Base-by-base conservation (phyloP, 2,888 invertebrate genomes). In the Drosophila nigricruria region DNA sequence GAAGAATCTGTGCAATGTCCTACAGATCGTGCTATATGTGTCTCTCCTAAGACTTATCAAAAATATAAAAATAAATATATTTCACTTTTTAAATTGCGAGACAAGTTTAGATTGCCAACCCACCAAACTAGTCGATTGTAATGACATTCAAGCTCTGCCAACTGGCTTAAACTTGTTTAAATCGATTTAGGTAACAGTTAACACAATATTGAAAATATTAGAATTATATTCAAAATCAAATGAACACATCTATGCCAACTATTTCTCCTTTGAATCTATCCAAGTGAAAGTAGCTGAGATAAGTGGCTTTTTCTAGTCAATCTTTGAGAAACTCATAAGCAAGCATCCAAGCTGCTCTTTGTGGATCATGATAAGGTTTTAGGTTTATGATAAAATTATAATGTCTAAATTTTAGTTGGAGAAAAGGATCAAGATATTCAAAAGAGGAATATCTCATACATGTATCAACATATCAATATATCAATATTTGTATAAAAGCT, bases 1-100 rank as follows among this genome's bases (percentile, higher is more conserved):
- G 68, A 49, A 75, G 80, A 80, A 77, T 80, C 62, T 60, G 64
- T 34, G 50, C 27, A 4, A 34, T 54, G 53, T 56, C 77, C 69
- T 61, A 74, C 43, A 36, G 25, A 40, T 36, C 30, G 27, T 50
- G 43, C 58, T 58, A 36, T 78, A 76, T 70, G 67, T 25, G 45
- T 5, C 6, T 9, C 27, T 20, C 8, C 5, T 3, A 43, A 49
- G 12, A 18, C 27, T 1, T 20, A 32, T 49, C 12, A 10, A 18
- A 32, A 10, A 18, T 30, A 5, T 30, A 10, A 3, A 30, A 10
- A 30, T 30, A 9, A 9, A 16, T 34, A 18, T 23, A 34, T 16
- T 23, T 34, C 0, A 10, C 9, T 52, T 34, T 52, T 16, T 23
- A 32, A 32, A 50, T 20, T 20, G 30, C 8, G 14, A 34, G 50